phyloP scores from a whole-genome alignment of 2,888 invertebrate species.

The Kryphioiulus occultus region DNA sequence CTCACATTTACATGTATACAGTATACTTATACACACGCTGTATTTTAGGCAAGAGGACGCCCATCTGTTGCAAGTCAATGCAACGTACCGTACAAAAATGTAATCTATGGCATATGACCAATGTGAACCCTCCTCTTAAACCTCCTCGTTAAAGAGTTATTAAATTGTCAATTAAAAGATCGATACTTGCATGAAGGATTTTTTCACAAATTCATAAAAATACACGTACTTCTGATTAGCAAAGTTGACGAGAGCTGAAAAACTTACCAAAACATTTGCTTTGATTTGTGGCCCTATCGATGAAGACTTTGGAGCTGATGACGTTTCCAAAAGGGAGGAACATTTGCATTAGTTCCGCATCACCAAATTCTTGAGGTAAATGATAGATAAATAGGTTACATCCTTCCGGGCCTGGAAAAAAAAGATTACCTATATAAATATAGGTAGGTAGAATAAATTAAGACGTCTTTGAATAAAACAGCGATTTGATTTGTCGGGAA shows the following conservation, averaged over 20 bases:
- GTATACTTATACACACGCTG: too few species aligned
- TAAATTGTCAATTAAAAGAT: too few species aligned
- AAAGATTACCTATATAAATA: constrained; percentile 20
- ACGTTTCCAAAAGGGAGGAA: constrained; percentile 99
- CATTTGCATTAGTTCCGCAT: constrained; percentile 99
- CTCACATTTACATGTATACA: too few species aligned
- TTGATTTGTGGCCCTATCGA: constrained; percentile 99
- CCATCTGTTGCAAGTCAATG: too few species aligned
- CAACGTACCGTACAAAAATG: neutral
- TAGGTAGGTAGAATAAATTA: constrained; percentile 39
- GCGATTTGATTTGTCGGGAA: constrained; percentile 18
- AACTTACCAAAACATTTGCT: constrained; percentile 99
- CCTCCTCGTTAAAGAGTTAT: neutral
- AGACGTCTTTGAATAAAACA: constrained; percentile 39
- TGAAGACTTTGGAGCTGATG: constrained; percentile 99
- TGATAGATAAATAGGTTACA: constrained; percentile 99
- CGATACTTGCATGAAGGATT: too few species aligned
- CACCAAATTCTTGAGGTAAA: constrained; percentile 99
- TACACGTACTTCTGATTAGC: constrained; percentile 78
- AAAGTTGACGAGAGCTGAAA: neutral
- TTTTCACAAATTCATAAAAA: too few species aligned
- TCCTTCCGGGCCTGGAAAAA: constrained; percentile 94
- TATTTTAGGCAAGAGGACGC: too few species aligned
- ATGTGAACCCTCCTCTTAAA: neutral
- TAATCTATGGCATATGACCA: neutral